These are phyloP conservation scores for Tenthredo livida DNA, from an alignment of 2,888 invertebrate genomes.

Conservation along the genomic window DNA sequence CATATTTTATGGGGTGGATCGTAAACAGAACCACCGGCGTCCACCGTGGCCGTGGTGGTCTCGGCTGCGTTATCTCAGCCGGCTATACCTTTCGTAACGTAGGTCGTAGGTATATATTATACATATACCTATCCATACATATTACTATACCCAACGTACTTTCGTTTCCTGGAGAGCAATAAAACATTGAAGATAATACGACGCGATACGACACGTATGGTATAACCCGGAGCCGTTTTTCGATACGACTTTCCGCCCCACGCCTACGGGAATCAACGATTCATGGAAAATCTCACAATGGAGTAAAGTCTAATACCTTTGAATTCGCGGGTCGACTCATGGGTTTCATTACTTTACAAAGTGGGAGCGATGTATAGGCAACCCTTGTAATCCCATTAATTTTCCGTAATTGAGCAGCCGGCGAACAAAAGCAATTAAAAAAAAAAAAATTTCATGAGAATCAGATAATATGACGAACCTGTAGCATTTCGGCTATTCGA, in stretches of 20 bases:
- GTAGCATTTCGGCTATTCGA: not conserved
- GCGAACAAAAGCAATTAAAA: not conserved
- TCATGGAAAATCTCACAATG: not conserved
- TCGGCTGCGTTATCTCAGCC: conserved; percentile 51
- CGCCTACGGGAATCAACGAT: not conserved
- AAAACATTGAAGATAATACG: conserved; percentile 61
- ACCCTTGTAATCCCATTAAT: not conserved
- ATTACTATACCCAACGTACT: not conserved
- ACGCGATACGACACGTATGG: conserved; percentile 59
- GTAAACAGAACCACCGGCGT: conserved; percentile 56
- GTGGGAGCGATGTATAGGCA: not conserved
- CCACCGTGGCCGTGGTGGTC: conserved; percentile 43
- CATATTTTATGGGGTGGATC: conserved; percentile 62
- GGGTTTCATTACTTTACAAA: not conserved
- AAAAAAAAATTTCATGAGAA: not conserved
- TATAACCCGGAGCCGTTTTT: conserved; percentile 11
- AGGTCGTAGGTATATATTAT: conserved; percentile 13
- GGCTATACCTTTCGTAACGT: not conserved
- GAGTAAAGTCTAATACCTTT: not conserved
- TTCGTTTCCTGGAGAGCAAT: conserved; percentile 46
- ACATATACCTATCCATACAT: conserved; percentile 11
- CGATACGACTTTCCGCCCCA: not conserved
- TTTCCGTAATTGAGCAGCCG: not conserved
- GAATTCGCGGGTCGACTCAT: not conserved
- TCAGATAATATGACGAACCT: not conserved